Base-by-base conservation (phyloP, 2,888 invertebrate species). In the Caenorhabditis sulstoni region DNA sequence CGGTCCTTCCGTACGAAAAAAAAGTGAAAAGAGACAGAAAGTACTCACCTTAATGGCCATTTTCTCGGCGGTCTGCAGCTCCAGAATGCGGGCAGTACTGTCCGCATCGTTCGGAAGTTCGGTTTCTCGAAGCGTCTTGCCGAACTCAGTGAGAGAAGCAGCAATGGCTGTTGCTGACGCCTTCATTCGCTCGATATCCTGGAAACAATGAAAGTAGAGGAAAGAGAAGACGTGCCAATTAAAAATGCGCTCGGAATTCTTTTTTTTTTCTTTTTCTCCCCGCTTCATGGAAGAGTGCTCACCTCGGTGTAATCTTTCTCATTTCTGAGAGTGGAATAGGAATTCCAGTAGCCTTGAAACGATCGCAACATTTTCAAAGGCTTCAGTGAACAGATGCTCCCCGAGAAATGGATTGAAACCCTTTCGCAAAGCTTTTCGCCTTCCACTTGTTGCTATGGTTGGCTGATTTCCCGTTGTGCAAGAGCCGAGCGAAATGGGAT, bases 131-230 rank as follows among this genome's bases (percentile, higher is more conserved):
- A 97, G 94, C 86, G 94, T 94, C 90, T 94, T 94, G 87, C 96
- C 96, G 90, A 96, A 95, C 82, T 94, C 93, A 90, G 95, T 95
- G 89, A 97, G 92, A 85, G 94, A 94, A 82, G 94, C 93, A 20
- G 96, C 96, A 71, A 97, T 95, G 90, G 95, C 94, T 90, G 95
- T 95, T 84, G 96, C 96, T 90, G 96, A 93, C 58, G 94, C 93
- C 50, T 96, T 96, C 92, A 97, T 97, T 91, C 96, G 95, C 91
- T 97, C 97, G 90, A 97, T 93, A 62, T 95, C 95, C 96, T 96
- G 92, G 57, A 92, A 92, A 70, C 59, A 76, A 65, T 55, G 57
- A 79, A 59, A 45, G 62, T 65, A 23, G 59, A n/a, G 37, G 20
- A 29, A 41, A 49, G 57, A 77, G 35, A 45, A 55, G 47, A 61